Evolutionary conservation across 2,888 invertebrate genomes (phyloP).

Genomic region (Parasteatoda lunata): DNA sequence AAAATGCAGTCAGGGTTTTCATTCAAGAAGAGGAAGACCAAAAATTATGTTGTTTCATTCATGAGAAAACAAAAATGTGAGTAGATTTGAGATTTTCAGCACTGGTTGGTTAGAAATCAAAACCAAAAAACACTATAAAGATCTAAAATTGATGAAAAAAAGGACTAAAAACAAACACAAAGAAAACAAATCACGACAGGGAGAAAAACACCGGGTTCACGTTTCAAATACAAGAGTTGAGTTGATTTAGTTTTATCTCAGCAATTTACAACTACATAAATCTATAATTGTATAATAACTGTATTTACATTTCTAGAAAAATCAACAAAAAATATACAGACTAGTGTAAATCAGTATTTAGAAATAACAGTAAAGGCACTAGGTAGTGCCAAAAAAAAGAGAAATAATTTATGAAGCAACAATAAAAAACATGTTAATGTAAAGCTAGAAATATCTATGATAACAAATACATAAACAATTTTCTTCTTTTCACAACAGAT

Average conservation of each 20-base stretch:
- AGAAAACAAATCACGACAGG: constrained; percentile 23
- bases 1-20: constrained; percentile 19
- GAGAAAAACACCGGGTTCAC: constrained; percentile 56
- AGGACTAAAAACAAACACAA: constrained; percentile 15
- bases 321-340: constrained; percentile 67
- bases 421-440: constrained; percentile 4
- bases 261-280: constrained; percentile 59
- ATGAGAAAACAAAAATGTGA: constrained; percentile 12
- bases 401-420: constrained; percentile 1
- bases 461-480: not conserved
- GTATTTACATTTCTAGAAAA: constrained; percentile 63
- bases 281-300: constrained; percentile 60
- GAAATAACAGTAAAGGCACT: constrained; percentile 8
- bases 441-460: not conserved
- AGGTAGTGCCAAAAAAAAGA: not conserved
- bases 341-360: constrained; percentile 51
- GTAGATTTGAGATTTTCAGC: constrained; percentile 14
- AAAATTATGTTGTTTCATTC: not conserved
- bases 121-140: constrained; percentile 18
- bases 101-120: constrained; percentile 1
- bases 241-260: constrained; percentile 16
- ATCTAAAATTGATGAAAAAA: constrained; percentile 7
- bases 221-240: constrained; percentile 33
- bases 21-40: constrained; percentile 50
- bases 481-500: not conserved